Percentiles rank a stretch among this genome's conserved stretches.
Evolutionary conservation across 2,113 vertebrate genomes (phyloP).

Genomic region (Platycercus adscitus): DNA sequence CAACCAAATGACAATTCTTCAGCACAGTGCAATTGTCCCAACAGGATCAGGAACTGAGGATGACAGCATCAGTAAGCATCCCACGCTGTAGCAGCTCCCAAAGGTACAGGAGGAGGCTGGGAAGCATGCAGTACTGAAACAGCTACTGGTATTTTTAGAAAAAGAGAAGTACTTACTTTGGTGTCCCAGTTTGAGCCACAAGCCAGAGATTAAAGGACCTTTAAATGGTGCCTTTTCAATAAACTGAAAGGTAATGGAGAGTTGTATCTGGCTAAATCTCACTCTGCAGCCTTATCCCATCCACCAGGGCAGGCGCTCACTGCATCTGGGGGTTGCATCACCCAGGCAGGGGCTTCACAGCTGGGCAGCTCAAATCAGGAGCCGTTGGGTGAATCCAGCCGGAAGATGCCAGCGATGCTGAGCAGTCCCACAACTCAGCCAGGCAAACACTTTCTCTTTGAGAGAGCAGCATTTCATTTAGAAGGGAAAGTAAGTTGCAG

Average conservation of each 20-base stretch:
- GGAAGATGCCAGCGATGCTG: background rate
- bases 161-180: background rate
- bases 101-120: background rate
- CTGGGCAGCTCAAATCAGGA: rapidly evolving
- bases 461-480: background rate
- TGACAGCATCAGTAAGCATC: background rate
- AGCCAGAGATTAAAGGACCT: background rate
- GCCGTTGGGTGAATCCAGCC: background rate
- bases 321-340: background rate
- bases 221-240: rapidly evolving
- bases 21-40: background rate
- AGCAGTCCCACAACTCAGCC: background rate
- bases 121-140: background rate
- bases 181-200: background rate
- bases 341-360: background rate
- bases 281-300: background rate
- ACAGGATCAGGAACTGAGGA: rapidly evolving
- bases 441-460: background rate
- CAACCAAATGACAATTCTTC: background rate
- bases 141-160: background rate
- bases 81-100: background rate
- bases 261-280: background rate
- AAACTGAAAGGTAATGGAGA: background rate
- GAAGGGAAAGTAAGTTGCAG: rapidly evolving
- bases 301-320: background rate